Evolutionary conservation across 2,113 vertebrate genomes (phyloP), one percentile per base, ranked within the genome.

Genomic region (Tragelaphus buxtoni): DNA sequence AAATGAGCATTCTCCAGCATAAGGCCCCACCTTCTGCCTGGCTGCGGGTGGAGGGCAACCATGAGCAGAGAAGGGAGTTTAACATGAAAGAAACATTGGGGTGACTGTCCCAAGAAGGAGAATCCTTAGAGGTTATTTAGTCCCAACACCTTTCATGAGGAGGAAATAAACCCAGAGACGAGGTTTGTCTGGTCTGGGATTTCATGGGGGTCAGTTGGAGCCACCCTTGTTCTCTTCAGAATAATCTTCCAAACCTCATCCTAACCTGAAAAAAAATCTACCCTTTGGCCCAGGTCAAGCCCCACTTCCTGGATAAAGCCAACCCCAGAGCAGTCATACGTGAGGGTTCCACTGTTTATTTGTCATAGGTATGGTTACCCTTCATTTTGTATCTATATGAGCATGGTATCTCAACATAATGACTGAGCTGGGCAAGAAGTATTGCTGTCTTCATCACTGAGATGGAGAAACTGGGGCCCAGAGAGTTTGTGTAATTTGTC

Each of bases 341-440:
- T 35, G 18, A 80, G 61, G 0, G 0, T 5, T 51, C 17, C 4
- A 26, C 16, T 4, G 2, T 3, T 0, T 3, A 4, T 18, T 28
- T 53, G 39, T 35, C 9, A 77, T 4, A 55, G 4, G 26, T 20
- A 5, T 3, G 45, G 3, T 20, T 39, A 32, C 39, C 80, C 69
- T 39, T 32, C 72, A 55, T 12, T 42, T 24, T 28, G 10, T 9
- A 63, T 42, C 55, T 18, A 7, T 24, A 7, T 3, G 5, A 30
- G 20, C 1, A 5, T 22, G 39, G 20, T 28, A 18, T 79, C 56
- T 55, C 35, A 56, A 30, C 2, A 32, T 26, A 20, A 5, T 2
- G 6, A 55, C 1, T 58, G 56, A 86, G 49, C 28, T 32, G 24
- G 24, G 20, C 20, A 74, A 13, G 69, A 55, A 14, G 28, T 26